phyloP scores from a whole-genome alignment of 2,113 vertebrate species.

The Platysternon megacephalum region DNA sequence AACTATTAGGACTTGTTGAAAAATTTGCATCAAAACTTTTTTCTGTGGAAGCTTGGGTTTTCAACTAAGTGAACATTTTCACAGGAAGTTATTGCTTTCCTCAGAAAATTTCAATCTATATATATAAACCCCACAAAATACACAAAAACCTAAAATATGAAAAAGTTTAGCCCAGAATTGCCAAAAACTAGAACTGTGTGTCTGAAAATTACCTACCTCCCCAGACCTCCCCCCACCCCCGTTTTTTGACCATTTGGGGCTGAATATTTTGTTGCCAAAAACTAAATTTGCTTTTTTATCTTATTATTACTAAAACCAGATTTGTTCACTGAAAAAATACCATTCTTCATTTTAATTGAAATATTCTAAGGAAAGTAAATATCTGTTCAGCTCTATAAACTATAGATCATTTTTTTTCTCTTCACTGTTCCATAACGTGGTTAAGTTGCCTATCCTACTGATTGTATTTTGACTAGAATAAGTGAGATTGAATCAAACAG shows the following conservation, averaged over 20 bases:
- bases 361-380: neutral
- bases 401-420: neutral
- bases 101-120: neutral
- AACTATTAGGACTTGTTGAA: neutral
- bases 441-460: neutral
- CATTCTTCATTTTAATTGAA: neutral
- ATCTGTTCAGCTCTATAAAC: neutral
- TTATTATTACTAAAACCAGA: neutral
- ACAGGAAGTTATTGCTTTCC: neutral
- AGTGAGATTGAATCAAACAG: neutral
- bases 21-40: neutral
- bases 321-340: neutral
- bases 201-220: neutral
- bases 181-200: neutral
- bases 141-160: neutral
- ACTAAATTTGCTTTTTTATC: neutral
- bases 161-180: neutral
- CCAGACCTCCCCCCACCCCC: too few relatives aligned
- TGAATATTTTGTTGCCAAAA: neutral
- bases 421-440: neutral
- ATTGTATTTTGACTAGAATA: neutral
- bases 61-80: neutral
- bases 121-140: neutral
- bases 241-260: neutral
- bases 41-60: neutral